Evolutionary conservation across 2,113 vertebrate genomes (phyloP).

Genomic region (Vulpes lagopus): DNA sequence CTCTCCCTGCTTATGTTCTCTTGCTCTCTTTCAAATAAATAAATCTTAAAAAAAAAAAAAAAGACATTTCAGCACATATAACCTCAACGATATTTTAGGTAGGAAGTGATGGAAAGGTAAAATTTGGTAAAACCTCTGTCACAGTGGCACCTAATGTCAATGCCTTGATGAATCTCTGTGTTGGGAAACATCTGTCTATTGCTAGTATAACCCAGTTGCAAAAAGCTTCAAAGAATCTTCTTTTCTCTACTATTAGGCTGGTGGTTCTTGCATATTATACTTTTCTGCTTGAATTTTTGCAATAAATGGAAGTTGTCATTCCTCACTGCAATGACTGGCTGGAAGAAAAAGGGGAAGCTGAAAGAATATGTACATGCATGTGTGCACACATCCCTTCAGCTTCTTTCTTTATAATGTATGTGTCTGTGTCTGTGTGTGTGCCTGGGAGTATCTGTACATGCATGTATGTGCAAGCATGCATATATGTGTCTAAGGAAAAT

Average conservation of each 20-base stretch:
- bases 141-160: neutral
- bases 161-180: neutral
- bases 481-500: neutral
- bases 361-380: neutral
- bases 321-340: neutral
- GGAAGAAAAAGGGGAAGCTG: neutral
- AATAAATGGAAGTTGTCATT: neutral
- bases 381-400: neutral
- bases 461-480: neutral
- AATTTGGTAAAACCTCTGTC: neutral
- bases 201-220: neutral
- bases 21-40: neutral
- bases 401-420: neutral
- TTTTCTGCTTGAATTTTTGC: neutral
- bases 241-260: neutral
- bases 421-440: neutral
- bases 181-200: neutral
- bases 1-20: neutral
- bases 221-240: neutral
- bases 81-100: slow-evolving; percentile 19
- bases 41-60: neutral
- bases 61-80: neutral
- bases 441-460: no score
- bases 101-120: slow-evolving; percentile 34
- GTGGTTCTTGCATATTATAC: neutral